Conservation (phyloP, 2,113 vertebrate genomes). For the Phycodurus eques region DNA sequence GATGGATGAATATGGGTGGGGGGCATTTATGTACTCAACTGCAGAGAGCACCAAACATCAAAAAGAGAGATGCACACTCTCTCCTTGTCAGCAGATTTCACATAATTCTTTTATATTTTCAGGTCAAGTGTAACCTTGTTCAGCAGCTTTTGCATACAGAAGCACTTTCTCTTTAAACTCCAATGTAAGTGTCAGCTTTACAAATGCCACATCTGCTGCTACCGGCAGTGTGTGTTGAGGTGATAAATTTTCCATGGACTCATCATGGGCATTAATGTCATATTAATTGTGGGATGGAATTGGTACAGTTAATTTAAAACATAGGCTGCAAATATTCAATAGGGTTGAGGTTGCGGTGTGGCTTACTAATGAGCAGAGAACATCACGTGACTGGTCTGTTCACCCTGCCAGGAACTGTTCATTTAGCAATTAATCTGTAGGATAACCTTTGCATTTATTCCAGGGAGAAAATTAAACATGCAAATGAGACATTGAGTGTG, state of each 20-base stretch:
- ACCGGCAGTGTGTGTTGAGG: no score
- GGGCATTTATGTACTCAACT: no score
- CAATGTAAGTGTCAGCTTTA: no score
- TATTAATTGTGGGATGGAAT: no score
- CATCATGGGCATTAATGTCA: no score
- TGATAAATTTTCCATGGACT: no score
- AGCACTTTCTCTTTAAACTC: neutral
- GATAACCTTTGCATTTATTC: slow-evolving; percentile 8
- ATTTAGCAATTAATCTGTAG: slow-evolving; percentile 10
- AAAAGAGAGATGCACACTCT: no score
- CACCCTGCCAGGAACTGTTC: neutral
- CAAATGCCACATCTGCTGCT: no score
- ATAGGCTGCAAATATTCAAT: neutral
- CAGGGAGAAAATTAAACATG: neutral
- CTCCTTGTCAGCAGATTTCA: neutral
- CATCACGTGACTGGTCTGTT: neutral
- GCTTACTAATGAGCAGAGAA: neutral
- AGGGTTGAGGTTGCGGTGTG: neutral
- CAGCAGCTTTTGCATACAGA: neutral
- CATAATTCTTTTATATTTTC: neutral
- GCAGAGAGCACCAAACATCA: no score
- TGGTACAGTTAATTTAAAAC: neutral
- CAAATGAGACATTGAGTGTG: slow-evolving; percentile 1
- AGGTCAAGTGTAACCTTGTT: neutral
- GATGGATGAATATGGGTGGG: no score